Conservation (phyloP, 2,113 vertebrate genomes). For the Nycticryphes semicollaris region DNA sequence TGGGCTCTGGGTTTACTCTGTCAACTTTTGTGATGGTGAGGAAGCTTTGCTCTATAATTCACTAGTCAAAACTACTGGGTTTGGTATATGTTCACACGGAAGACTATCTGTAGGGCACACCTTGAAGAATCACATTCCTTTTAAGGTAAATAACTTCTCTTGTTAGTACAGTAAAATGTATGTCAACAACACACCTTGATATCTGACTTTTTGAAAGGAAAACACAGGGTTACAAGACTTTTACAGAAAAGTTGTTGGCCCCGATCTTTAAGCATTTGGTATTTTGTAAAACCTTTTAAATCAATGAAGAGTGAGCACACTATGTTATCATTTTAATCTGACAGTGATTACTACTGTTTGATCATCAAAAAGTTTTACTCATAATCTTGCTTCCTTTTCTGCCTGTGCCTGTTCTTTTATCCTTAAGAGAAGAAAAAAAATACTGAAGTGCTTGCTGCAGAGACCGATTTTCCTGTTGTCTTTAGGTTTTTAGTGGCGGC, state of each 20-base stretch:
- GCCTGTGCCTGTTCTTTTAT: background rate
- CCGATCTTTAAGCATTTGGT: background rate
- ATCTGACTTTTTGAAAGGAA: background rate
- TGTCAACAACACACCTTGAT: background rate
- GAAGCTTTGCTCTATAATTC: background rate
- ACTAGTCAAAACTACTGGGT: background rate
- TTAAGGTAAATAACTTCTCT: background rate
- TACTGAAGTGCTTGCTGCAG: background rate
- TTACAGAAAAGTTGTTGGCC: background rate
- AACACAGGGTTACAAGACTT: background rate
- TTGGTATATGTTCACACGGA: background rate
- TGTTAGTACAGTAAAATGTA: background rate
- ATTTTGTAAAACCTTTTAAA: background rate
- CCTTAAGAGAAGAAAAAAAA: background rate
- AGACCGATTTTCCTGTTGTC: background rate
- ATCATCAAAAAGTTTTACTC: background rate
- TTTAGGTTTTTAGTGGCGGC: background rate
- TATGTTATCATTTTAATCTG: background rate
- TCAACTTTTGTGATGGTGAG: background rate
- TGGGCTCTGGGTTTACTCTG: background rate
- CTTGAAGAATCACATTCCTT: background rate
- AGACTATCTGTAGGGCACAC: background rate
- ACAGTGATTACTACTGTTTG: background rate
- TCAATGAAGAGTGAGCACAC: background rate
- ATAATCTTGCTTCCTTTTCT: background rate